A percentile compares a stretch with the other conserved stretches of the same genome.
Evolutionary conservation across 2,888 invertebrate genomes (phyloP).

Genomic region (Nematopogon swammerdamellus): DNA sequence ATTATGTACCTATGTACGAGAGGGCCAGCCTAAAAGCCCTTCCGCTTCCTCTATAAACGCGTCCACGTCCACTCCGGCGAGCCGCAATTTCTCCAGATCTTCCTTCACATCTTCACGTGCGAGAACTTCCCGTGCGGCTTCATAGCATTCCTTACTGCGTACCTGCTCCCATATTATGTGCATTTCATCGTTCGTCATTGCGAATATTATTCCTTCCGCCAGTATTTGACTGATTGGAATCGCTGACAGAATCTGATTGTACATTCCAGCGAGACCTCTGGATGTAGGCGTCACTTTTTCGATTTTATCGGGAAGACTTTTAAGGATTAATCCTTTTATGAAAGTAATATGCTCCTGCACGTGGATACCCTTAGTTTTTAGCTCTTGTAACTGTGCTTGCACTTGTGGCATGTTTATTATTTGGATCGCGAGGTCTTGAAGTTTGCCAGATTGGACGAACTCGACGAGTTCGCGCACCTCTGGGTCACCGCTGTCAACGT

Average conservation of each 20-base stretch:
- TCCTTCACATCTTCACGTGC: background rate
- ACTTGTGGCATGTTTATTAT: background rate
- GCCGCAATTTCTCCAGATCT: background rate
- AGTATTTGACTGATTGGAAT: background rate
- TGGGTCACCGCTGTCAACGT: background rate
- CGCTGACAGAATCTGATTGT: background rate
- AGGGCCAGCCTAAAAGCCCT: background rate
- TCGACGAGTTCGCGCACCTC: background rate
- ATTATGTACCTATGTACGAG: no score
- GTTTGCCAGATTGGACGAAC: background rate
- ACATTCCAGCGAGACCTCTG: background rate
- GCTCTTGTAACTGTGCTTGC: background rate
- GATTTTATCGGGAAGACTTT: background rate
- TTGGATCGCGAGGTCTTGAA: background rate
- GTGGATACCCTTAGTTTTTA: background rate
- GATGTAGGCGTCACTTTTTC: background rate
- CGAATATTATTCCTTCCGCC: background rate
- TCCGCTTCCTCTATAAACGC: background rate
- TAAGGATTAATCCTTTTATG: background rate
- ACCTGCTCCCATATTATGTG: background rate
- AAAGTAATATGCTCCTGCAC: background rate
- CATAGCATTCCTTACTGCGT: background rate
- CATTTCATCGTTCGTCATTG: background rate
- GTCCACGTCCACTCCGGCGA: background rate
- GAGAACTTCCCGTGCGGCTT: background rate